phyloP scores from a whole-genome alignment of 2,113 vertebrate species.

The Anarrhichthys ocellatus region DNA sequence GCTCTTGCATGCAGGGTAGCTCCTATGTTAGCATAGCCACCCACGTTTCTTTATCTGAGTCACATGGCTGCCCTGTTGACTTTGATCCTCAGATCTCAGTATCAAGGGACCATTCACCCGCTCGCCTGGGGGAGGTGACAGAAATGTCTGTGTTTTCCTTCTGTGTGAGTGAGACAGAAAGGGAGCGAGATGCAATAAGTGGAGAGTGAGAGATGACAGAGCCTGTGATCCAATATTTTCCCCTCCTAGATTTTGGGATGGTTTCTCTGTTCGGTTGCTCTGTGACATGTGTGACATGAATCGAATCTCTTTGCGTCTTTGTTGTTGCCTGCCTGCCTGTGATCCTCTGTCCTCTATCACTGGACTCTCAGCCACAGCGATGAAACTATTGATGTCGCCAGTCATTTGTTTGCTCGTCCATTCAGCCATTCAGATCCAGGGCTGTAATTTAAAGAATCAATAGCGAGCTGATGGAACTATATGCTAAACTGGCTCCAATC shows the following conservation, averaged over 20 bases:
- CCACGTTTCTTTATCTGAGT: slow-evolving; percentile 44
- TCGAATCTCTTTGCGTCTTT: slow-evolving; percentile 64
- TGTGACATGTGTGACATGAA: slow-evolving; percentile 61
- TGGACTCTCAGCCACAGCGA: slow-evolving; percentile 36
- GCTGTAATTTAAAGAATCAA: slow-evolving; percentile 72
- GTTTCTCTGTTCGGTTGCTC: slow-evolving; percentile 44
- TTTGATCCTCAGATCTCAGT: slow-evolving; percentile 76
- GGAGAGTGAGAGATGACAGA: slow-evolving; percentile 69
- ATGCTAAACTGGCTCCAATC: slow-evolving; percentile 44
- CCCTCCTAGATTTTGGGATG: slow-evolving; percentile 57
- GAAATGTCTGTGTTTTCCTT: slow-evolving; percentile 76
- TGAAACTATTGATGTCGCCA: slow-evolving; percentile 59
- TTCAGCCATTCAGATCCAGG: slow-evolving; percentile 47
- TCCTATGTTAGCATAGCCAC: slow-evolving; percentile 50
- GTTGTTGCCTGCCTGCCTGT: slow-evolving; percentile 46
- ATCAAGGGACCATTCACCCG: slow-evolving; percentile 73
- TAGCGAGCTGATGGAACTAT: slow-evolving; percentile 52
- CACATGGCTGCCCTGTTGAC: slow-evolving; percentile 72
- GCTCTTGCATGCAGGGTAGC: slow-evolving; percentile 23
- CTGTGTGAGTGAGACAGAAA: slow-evolving; percentile 44
- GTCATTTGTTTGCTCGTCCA: slow-evolving; percentile 62
- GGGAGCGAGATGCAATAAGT: slow-evolving; percentile 59
- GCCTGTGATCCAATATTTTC: slow-evolving; percentile 67
- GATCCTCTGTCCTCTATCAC: slow-evolving; percentile 46
- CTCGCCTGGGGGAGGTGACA: slow-evolving; percentile 70